Conservation (phyloP, 2,113 vertebrate species). For the Muscicapa adusta region DNA sequence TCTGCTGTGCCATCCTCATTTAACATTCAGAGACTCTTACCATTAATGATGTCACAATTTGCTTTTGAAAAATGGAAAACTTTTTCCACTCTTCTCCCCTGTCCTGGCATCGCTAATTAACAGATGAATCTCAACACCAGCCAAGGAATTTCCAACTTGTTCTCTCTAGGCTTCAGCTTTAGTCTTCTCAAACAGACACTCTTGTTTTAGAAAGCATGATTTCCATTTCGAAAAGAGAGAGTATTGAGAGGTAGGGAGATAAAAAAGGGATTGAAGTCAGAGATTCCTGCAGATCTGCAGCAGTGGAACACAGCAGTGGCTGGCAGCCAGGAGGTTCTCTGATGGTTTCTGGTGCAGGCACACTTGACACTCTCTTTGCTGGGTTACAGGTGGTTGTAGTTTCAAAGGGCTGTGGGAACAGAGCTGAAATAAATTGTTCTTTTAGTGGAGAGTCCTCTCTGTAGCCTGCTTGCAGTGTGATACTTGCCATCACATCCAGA, state of each 20-base stretch:
- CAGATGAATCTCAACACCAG: background rate
- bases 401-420: background rate
- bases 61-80: background rate
- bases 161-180: background rate
- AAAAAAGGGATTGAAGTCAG: background rate
- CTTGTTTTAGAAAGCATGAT: background rate
- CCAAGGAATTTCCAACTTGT: background rate
- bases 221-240: background rate
- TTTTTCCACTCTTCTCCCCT: background rate
- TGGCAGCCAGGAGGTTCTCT: background rate
- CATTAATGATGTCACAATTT: background rate
- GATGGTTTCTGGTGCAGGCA: background rate
- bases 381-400: slow-evolving; percentile 7
- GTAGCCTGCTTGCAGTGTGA: background rate
- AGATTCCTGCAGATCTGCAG: background rate
- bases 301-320: background rate
- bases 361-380: background rate
- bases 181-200: background rate
- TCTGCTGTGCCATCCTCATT: background rate
- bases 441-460: background rate
- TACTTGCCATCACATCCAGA: background rate
- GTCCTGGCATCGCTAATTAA: background rate
- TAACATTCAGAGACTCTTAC: background rate
- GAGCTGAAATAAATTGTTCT: background rate
- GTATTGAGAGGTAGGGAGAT: background rate